phyloP scores from a whole-genome alignment of 2,888 invertebrate genomes.

The Ophonus ardosiacus region DNA sequence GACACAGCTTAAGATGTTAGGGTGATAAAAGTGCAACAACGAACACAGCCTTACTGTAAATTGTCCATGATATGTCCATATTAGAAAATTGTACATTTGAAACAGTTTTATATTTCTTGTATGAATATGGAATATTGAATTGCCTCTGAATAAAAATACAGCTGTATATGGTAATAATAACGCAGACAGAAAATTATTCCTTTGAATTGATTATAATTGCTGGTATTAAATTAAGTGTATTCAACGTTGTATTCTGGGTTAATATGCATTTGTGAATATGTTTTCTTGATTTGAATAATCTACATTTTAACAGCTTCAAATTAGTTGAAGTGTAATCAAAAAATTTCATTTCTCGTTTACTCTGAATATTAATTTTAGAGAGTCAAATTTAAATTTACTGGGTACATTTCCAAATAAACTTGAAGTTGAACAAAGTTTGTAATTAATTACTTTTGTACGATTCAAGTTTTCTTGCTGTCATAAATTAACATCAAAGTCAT shows the following conservation, averaged over 20 bases:
- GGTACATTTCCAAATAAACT: neutral
- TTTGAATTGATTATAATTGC: neutral
- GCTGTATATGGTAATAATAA: neutral
- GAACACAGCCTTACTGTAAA: no score
- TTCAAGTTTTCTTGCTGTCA: neutral
- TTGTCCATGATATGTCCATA: no score
- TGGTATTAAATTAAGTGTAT: neutral
- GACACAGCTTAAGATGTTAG: no score
- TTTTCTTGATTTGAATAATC: neutral
- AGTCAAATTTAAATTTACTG: neutral
- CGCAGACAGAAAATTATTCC: neutral
- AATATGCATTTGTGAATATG: neutral
- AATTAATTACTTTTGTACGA: neutral
- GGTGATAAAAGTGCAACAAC: no score
- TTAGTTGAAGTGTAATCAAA: no score
- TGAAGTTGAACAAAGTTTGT: neutral
- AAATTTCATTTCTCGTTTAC: neutral
- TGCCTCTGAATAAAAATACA: neutral
- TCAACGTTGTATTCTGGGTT: neutral
- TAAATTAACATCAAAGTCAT: slow-evolving; percentile 1
- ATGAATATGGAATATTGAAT: neutral
- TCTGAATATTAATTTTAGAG: neutral
- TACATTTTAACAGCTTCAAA: neutral
- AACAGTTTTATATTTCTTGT: neutral
- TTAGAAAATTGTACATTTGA: neutral